These are phyloP conservation scores for Leucoraja erinaceus DNA, from an alignment of 2,113 vertebrate genomes.

Conservation along the genomic window DNA sequence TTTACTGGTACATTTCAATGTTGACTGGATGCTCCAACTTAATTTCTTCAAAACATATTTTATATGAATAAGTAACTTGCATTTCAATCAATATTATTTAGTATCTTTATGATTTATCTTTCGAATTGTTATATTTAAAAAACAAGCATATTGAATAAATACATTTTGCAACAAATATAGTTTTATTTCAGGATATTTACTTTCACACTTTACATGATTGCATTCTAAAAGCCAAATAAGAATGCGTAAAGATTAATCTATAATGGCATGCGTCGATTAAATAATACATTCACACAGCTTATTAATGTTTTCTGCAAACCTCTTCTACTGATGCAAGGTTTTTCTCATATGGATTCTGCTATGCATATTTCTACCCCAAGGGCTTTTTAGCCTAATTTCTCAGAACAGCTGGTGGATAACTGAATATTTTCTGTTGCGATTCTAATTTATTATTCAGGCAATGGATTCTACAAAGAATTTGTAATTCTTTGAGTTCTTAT, in stretches of 20 bases:
- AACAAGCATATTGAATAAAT: not conserved
- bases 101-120: not conserved
- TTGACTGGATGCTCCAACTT: not conserved
- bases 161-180: not conserved
- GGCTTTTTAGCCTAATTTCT: constrained; percentile 52
- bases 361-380: constrained; percentile 43
- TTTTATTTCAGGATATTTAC: not conserved
- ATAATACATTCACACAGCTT: constrained; percentile 41
- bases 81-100: not conserved
- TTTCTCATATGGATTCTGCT: constrained; percentile 38
- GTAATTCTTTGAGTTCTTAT: not conserved
- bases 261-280: constrained; percentile 37
- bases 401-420: constrained; percentile 44
- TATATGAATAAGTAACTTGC: not conserved
- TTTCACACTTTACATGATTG: constrained; percentile 37
- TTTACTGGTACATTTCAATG: not conserved
- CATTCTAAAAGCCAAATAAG: constrained; percentile 46
- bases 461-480: not conserved
- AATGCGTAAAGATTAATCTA: constrained; percentile 42
- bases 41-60: not conserved
- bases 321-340: not conserved
- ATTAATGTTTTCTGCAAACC: constrained; percentile 43
- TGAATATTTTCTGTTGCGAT: not conserved
- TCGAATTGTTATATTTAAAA: not conserved
- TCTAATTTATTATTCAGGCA: not conserved